A percentile compares a stretch with the other conserved stretches of the same genome.
Conservation (phyloP, 2,797 vertebrate genomes). For the Mus caroli region DNA sequence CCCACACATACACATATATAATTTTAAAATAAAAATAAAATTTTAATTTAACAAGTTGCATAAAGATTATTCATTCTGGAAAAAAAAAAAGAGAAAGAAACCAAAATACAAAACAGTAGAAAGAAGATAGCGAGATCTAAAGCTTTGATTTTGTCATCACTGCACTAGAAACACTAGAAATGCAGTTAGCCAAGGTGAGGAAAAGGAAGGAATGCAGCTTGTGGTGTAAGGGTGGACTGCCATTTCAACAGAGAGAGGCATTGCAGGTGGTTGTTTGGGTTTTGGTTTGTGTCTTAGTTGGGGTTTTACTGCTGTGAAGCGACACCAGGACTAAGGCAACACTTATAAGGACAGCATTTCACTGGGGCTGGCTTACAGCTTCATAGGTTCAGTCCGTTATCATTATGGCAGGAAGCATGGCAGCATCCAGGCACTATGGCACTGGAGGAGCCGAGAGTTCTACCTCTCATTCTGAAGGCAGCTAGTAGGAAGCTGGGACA, state of each 20-base stretch:
- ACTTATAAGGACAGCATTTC: neutral
- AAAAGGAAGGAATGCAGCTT: neutral
- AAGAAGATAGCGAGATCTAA: neutral
- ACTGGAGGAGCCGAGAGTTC: neutral
- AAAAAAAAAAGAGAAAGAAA: neutral
- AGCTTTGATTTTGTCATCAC: neutral
- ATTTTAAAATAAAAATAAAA: slow-evolving; percentile 6
- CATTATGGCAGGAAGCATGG: neutral
- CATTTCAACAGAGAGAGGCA: neutral
- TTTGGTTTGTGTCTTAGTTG: neutral
- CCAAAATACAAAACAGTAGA: neutral
- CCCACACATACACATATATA: too few species aligned
- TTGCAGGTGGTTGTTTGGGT: neutral
- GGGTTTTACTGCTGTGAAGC: neutral
- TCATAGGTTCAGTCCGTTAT: neutral
- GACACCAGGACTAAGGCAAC: neutral
- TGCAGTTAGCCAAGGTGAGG: neutral
- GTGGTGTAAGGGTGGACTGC: too few species aligned
- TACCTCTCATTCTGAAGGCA: neutral
- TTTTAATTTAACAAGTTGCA: neutral
- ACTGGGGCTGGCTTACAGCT: neutral
- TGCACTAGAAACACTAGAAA: neutral
- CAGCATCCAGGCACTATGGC: neutral
- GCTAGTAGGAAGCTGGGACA: neutral
- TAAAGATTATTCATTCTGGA: neutral